Conservation (phyloP, 1,140 invertebrate species). For the Drosophila gunungcola region DNA sequence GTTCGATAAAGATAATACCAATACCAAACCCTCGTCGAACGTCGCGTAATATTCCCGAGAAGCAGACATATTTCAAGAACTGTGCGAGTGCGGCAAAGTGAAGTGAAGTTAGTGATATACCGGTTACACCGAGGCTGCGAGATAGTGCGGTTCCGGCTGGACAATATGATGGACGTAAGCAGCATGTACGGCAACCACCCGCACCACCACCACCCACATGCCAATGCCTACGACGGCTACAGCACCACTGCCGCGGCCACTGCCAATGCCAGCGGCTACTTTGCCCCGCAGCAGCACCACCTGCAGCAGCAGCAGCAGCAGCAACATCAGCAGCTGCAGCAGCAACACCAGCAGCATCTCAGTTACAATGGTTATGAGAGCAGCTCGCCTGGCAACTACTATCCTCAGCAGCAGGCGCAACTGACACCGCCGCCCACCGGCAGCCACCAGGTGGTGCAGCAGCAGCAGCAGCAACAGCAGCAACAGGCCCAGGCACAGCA, state of each 20-base stretch:
- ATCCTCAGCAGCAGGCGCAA: constrained; percentile 50
- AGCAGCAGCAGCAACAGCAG: constrained; percentile 54
- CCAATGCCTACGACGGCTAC: constrained; percentile 84
- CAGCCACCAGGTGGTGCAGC: constrained; percentile 44
- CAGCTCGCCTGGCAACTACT: constrained; percentile 55
- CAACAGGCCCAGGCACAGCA: constrained; percentile 48
- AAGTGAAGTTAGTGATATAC: constrained; percentile 13
- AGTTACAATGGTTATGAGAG: constrained; percentile 54
- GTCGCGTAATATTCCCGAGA: constrained; percentile 28
- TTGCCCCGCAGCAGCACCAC: constrained; percentile 51
- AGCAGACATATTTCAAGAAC: constrained; percentile 27
- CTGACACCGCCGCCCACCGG: constrained; percentile 51
- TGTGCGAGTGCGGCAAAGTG: constrained; percentile 24
- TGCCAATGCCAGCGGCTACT: constrained; percentile 45
- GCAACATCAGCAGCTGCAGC: constrained; percentile 52
- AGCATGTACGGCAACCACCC: constrained; percentile 89
- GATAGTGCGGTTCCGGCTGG: constrained; percentile 56
- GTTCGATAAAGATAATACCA: constrained; percentile 34
- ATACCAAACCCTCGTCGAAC: constrained; percentile 5
- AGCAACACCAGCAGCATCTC: constrained; percentile 52
- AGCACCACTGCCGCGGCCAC: constrained; percentile 57
- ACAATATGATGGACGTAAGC: constrained; percentile 89
- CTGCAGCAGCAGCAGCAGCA: constrained; percentile 46
- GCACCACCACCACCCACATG: constrained; percentile 83
- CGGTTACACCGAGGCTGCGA: constrained; percentile 5